Evolutionary conservation across 2,113 vertebrate genomes (phyloP).

Genomic region (Tretioscincus oriximinensis): DNA sequence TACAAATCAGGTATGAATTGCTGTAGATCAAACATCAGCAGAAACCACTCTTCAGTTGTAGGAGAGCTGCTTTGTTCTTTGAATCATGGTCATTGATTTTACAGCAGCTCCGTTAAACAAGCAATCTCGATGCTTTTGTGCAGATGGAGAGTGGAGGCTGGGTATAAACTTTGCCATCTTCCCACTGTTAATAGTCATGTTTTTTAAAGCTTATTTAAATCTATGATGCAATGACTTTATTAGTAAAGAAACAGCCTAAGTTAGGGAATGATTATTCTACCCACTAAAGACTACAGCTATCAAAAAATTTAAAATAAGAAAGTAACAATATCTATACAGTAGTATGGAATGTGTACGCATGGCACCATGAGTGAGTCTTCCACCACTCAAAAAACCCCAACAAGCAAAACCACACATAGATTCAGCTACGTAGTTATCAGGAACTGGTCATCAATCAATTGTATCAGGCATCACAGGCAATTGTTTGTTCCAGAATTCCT

Average conservation of each 20-base stretch:
- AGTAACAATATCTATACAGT: too few species aligned
- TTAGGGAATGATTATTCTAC: neutral
- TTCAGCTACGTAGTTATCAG: too few species aligned
- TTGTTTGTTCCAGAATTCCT: too few species aligned
- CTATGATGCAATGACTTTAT: neutral
- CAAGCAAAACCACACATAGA: too few species aligned
- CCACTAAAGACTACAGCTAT: neutral
- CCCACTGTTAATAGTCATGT: neutral
- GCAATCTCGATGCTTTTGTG: neutral
- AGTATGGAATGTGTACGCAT: too few species aligned
- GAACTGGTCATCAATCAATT: too few species aligned
- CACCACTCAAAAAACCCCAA: too few species aligned
- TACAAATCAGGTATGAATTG: neutral
- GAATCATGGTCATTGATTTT: neutral
- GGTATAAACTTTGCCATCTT: neutral
- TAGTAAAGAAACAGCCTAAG: neutral
- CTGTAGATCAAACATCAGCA: neutral
- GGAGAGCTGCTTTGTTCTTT: neutral
- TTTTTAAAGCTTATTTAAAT: slow-evolving; percentile 8
- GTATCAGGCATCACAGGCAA: too few species aligned
- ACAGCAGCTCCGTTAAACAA: neutral
- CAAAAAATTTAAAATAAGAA: neutral
- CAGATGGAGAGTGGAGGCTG: neutral
- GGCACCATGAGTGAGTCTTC: too few species aligned
- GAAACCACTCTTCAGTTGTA: neutral